A percentile compares a stretch with the other conserved stretches of the same genome.
Conservation (phyloP, 2,113 vertebrate genomes). For the Pampusana beccarii region DNA sequence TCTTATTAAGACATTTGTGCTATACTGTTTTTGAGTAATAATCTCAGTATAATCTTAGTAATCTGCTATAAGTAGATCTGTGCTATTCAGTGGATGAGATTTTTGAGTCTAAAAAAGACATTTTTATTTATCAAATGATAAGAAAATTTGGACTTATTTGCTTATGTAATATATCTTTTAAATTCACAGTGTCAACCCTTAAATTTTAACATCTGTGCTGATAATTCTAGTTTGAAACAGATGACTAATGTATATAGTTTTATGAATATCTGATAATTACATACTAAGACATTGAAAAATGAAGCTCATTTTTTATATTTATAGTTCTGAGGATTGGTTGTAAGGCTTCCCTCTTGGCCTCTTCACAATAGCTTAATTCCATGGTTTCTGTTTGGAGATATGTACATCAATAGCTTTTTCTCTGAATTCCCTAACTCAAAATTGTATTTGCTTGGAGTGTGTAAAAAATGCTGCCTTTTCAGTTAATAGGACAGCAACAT, state of each 20-base stretch:
- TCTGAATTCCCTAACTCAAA: not conserved
- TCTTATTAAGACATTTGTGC: not conserved
- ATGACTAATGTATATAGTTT: not conserved
- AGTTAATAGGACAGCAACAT: not conserved
- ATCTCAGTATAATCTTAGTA: not conserved
- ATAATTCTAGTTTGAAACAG: not conserved
- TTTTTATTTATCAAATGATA: not conserved
- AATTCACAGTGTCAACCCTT: not conserved
- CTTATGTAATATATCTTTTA: not conserved
- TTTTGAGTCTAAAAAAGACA: not conserved
- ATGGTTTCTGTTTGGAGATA: not conserved
- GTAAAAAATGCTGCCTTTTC: accelerated
- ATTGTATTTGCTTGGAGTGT: not conserved
- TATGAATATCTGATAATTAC: not conserved
- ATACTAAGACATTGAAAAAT: not conserved
- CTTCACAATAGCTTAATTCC: constrained; percentile 1
- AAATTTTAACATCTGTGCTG: not conserved
- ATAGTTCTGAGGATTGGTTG: not conserved
- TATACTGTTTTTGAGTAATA: not conserved
- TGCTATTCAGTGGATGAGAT: not conserved
- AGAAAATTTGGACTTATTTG: not conserved
- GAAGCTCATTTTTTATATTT: not conserved
- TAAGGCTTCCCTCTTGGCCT: not conserved
- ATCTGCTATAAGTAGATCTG: not conserved
- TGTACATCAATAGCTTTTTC: not conserved